Conservation (phyloP, 2,113 vertebrate species). For the Solea senegalensis region DNA sequence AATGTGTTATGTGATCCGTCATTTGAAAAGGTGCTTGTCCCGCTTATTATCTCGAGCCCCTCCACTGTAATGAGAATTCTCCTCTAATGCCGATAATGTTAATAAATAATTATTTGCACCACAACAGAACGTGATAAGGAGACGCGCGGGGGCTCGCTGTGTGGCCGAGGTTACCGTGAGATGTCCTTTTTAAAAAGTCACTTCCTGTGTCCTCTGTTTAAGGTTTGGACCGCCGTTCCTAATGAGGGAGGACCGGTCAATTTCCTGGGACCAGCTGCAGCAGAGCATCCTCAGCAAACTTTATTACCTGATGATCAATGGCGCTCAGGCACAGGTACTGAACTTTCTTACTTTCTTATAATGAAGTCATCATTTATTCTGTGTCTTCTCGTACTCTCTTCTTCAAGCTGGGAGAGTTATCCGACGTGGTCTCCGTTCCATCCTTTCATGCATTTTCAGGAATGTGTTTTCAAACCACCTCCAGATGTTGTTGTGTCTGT, state of each 20-base stretch:
- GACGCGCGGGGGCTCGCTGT: not conserved
- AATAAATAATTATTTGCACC: constrained; percentile 24
- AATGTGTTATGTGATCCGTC: constrained; percentile 44
- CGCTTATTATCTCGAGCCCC: constrained; percentile 21
- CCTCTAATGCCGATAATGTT: constrained; percentile 18
- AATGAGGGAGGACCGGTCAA: constrained; percentile 86
- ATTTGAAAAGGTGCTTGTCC: constrained; percentile 14
- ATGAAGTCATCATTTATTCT: not conserved
- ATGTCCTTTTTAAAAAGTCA: not conserved
- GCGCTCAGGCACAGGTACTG: constrained; percentile 82
- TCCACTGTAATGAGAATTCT: constrained; percentile 36
- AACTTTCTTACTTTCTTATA: not conserved
- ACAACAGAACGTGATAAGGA: constrained; percentile 15
- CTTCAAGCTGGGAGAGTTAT: not conserved
- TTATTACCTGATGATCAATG: constrained; percentile 87
- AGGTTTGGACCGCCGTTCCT: constrained; percentile 95
- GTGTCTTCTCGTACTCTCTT: not conserved
- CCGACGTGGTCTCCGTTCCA: no score
- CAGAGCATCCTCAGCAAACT: constrained; percentile 89
- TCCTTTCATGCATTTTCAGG: no score
- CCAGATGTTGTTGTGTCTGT: no score
- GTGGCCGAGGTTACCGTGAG: not conserved
- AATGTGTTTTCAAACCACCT: no score
- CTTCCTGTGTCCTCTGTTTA: constrained; percentile 19
- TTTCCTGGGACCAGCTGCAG: constrained; percentile 92